These are phyloP conservation scores for Cynoglossus semilaevis DNA, from an alignment of 2,113 vertebrate genomes.

Conservation along the genomic window DNA sequence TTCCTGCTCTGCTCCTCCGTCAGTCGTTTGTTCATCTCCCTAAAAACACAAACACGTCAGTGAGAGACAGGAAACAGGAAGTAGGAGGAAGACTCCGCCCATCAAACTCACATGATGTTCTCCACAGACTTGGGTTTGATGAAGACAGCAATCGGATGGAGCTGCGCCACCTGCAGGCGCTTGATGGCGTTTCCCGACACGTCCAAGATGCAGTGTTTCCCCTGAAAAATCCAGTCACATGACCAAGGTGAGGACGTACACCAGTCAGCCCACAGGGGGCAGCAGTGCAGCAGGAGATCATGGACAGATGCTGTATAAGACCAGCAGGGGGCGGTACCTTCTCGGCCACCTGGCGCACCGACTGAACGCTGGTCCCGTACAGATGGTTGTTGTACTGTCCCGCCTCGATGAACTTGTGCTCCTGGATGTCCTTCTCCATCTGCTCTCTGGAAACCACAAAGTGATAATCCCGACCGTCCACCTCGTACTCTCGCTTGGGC, in stretches of 20 bases:
- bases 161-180: constrained; percentile 91
- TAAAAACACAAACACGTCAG: constrained; percentile 46
- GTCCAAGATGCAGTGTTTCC: constrained; percentile 98
- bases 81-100: not conserved
- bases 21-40: constrained; percentile 99
- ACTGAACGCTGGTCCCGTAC: constrained; percentile 97
- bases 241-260: too few species aligned
- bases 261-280: too few species aligned
- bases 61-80: not conserved
- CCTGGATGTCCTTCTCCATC: constrained; percentile 98
- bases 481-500: constrained; percentile 96
- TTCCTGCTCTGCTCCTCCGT: constrained; percentile 93
- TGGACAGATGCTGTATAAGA: too few species aligned
- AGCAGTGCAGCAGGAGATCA: too few species aligned
- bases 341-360: constrained; percentile 93
- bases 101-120: constrained; percentile 88
- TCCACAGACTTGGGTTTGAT: constrained; percentile 97
- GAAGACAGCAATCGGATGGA: constrained; percentile 94
- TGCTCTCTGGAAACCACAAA: constrained; percentile 94
- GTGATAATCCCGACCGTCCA: constrained; percentile 95
- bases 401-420: constrained; percentile 97
- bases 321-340: constrained; percentile 77
- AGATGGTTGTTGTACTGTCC: constrained; percentile 99
- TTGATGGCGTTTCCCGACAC: constrained; percentile 99
- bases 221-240: constrained; percentile 67